Evolutionary conservation across 2,113 vertebrate genomes (phyloP), one percentile per base, ranked within the genome.

Genomic region (Brachypteracias leptosomus): DNA sequence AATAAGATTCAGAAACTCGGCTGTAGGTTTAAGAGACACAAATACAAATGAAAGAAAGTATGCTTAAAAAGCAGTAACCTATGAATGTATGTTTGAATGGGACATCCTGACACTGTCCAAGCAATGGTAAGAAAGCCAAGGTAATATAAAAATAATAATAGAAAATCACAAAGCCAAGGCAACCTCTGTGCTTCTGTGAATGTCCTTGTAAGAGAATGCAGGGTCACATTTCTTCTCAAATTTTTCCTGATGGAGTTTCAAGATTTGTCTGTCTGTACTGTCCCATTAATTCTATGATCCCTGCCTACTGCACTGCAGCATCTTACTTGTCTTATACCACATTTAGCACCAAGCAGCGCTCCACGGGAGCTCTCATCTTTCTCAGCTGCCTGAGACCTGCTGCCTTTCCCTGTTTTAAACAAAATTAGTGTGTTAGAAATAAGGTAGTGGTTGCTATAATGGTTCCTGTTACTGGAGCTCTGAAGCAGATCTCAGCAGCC

Each of bases 1-100:
- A 88, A 99, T 97, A 35, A 98, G 93, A 29, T 98, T 96, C 51
- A 99, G 94, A 94, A 99, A 99, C 51, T 75, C 97, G 8, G 88
- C 99, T 99, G 95, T 89, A 67, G 81, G 61, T 86, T 33, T n/a
- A 51, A 86, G 11, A 85, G 21, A 78, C 40, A 78, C 8, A 71
- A 80, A 89, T 25, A 67, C 2, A 89, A 55, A 55, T 38, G 26
- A 73, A 72, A 70, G 29, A 33, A 76, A 71, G 12, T 7, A 7
- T 19, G 19, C 58, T 86, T 85, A 59, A 71, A 80, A 83, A 65
- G 12, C 13, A 51, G 38, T 90, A 40, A 89, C 10, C 7, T 1
- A 5, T 29, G 49, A 29, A 20, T 71, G 15, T 17, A 10, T 38
- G 22, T 54, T 65, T 80, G n/a, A 70, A 38, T 22, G 10, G 35